phyloP scores from a whole-genome alignment of 53 echinoderm and acorn worm genomes.

The Pentamera pediparva region DNA sequence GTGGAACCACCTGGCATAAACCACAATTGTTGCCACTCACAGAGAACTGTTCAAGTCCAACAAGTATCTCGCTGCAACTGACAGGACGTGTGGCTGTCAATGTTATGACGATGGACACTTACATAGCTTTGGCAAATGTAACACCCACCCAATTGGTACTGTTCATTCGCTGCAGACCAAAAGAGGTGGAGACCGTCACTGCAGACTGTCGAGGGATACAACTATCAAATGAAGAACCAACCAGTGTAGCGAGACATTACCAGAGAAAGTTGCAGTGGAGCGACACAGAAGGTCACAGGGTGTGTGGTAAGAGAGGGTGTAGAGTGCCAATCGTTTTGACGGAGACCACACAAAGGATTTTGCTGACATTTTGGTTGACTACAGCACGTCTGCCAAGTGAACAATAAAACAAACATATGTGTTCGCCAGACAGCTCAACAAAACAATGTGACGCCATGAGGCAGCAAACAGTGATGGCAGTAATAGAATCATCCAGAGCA shows the following conservation, averaged over 20 bases:
- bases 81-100: background rate
- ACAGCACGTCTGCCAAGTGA: background rate
- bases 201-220: too few relatives aligned
- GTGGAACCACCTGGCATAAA: background rate
- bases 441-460: conserved; percentile 30
- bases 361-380: background rate
- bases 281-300: conserved; percentile 12
- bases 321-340: conserved; percentile 42
- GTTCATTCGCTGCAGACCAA: conserved; percentile 13
- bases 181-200: conserved; percentile 32
- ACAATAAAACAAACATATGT: conserved; percentile 10
- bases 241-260: too few relatives aligned
- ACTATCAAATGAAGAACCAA: too few relatives aligned
- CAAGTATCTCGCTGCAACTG: too few relatives aligned
- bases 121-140: background rate
- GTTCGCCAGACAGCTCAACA: background rate
- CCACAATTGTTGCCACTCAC: conserved; percentile 4
- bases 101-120: background rate
- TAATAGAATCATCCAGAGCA: conserved; percentile 31
- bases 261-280: too few relatives aligned
- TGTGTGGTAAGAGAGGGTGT: conserved; percentile 43
- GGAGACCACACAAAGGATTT: background rate
- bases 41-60: background rate
- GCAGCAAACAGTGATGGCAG: conserved; percentile 1
- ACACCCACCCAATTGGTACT: background rate